phyloP scores from a whole-genome alignment of 2,797 vertebrate genomes.

The Linurgus olivaceus region DNA sequence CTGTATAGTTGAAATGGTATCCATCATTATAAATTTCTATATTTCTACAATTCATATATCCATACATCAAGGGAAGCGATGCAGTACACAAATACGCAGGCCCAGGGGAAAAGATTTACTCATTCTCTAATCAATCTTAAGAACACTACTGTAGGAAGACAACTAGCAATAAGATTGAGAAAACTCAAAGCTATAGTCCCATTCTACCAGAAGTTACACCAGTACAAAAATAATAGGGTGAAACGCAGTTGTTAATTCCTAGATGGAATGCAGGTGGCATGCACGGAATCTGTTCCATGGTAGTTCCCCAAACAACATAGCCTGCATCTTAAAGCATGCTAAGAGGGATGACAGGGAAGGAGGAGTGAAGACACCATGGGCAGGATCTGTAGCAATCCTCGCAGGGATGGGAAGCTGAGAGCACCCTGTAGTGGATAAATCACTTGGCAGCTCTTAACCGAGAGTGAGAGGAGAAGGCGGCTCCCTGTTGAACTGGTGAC shows the following conservation, averaged over 20 bases:
- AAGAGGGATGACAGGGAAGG: neutral
- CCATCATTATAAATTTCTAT: neutral
- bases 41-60: neutral
- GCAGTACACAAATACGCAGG: neutral
- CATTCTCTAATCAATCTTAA: neutral
- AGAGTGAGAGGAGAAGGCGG: neutral
- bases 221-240: neutral
- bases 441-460: rapidly evolving
- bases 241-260: neutral
- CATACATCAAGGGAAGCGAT: neutral
- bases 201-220: neutral
- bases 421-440: neutral
- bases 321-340: neutral
- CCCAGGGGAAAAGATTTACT: neutral
- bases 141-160: neutral
- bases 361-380: neutral
- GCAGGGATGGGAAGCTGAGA: neutral
- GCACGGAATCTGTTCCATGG: rapidly evolving
- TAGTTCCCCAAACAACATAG: neutral
- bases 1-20: neutral
- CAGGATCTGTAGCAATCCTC: neutral
- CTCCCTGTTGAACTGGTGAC: rapidly evolving
- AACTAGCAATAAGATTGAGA: neutral
- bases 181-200: neutral
- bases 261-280: neutral